phyloP scores from a whole-genome alignment of 2,888 invertebrate genomes.

The Eupithecia abbreviata region DNA sequence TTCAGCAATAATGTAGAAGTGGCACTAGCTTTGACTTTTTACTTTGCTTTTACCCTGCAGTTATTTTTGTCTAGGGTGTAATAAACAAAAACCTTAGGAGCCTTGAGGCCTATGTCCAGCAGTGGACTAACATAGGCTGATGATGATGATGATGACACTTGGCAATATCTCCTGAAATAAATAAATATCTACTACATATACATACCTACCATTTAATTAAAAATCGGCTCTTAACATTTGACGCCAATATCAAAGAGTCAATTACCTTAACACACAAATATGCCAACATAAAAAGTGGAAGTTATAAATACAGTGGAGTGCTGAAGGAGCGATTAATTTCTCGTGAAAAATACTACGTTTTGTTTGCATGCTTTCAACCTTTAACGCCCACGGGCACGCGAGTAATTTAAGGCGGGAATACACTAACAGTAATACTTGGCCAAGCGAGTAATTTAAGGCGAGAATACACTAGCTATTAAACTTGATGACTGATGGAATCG shows the following conservation, averaged over 20 bases:
- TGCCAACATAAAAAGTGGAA: conserved; percentile 8
- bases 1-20: not conserved
- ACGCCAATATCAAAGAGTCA: conserved; percentile 1
- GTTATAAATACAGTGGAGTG: conserved; percentile 14
- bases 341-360: conserved; percentile 10
- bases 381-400: conserved; percentile 16
- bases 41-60: no score
- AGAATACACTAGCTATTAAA: not conserved
- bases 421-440: not conserved
- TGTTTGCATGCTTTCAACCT: conserved; percentile 18
- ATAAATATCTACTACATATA: not conserved
- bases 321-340: conserved; percentile 25
- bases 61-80: no score
- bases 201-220: not conserved
- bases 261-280: not conserved
- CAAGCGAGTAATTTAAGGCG: conserved; percentile 6
- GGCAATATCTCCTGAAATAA: conserved; percentile 29
- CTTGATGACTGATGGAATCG: no score
- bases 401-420: not conserved
- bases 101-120: no score
- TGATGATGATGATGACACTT: not conserved
- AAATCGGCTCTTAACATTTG: not conserved
- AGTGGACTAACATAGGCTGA: no score
- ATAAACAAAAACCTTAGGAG: no score
- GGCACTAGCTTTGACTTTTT: not conserved